phyloP scores from a whole-genome alignment of 1,140 invertebrate genomes.

The Magallana ariakensis region DNA sequence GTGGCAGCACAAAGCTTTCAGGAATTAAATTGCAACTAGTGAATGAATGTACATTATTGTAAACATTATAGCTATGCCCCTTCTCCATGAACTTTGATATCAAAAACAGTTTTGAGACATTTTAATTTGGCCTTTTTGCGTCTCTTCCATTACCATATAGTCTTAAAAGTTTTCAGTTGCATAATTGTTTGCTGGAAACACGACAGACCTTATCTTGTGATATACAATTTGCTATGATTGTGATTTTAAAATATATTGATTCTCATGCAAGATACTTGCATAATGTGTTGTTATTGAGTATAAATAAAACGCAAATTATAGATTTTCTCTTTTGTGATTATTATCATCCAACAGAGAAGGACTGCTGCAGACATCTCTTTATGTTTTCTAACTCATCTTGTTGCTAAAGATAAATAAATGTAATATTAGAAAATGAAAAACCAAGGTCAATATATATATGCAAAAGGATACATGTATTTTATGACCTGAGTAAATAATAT shows the following conservation, averaged over 20 bases:
- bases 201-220: not conserved
- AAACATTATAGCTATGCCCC: too few relatives aligned
- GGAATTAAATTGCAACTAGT: not conserved
- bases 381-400: slow-evolving; percentile 57
- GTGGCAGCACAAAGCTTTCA: not conserved
- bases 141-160: not conserved
- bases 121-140: too few relatives aligned
- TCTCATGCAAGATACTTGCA: not conserved
- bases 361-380: slow-evolving; percentile 54
- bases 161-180: not conserved
- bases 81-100: too few relatives aligned
- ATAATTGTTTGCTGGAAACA: not conserved
- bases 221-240: not conserved
- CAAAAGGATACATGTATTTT: not conserved
- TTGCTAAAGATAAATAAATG: slow-evolving; percentile 54
- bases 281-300: slow-evolving; percentile 7
- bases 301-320: not conserved
- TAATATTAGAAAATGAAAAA: too few relatives aligned
- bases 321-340: not conserved
- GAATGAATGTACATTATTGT: too few relatives aligned
- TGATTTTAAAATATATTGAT: not conserved
- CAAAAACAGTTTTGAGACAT: too few relatives aligned
- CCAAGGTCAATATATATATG: not conserved
- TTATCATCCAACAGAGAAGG: slow-evolving; percentile 39
- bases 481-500: not conserved